Evolutionary conservation across 2,888 invertebrate species (phyloP).

Genomic region (Apotomis turbidana): DNA sequence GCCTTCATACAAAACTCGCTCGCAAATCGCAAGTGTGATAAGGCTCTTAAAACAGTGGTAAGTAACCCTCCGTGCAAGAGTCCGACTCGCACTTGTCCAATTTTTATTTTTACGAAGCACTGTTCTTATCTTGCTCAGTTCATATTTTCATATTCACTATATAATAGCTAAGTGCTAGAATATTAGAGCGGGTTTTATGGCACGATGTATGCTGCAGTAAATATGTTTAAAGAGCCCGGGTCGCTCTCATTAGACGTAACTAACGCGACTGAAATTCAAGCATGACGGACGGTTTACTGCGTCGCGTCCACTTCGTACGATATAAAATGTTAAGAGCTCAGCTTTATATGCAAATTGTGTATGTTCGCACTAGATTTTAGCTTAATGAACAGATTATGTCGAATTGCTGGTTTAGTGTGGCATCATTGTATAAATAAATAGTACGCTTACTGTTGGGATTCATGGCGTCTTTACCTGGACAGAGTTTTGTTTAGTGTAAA

Average conservation of each 20-base stretch:
- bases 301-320: conserved; percentile 32
- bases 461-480: too few species aligned
- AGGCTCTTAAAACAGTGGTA: too few species aligned
- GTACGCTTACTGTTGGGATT: too few species aligned
- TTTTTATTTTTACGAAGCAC: conserved; percentile 1
- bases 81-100: too few species aligned
- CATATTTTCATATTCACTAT: conserved; percentile 1
- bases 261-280: conserved; percentile 38
- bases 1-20: too few species aligned
- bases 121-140: conserved; percentile 1
- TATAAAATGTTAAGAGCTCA: conserved; percentile 24
- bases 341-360: conserved; percentile 37
- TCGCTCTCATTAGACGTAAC: conserved; percentile 44
- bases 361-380: conserved; percentile 33
- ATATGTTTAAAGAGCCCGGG: conserved; percentile 39
- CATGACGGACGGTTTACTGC: conserved; percentile 37
- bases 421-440: not conserved
- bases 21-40: too few species aligned
- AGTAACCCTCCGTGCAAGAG: too few species aligned
- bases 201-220: conserved; percentile 35
- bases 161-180: conserved; percentile 13
- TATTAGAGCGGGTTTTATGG: conserved; percentile 21
- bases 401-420: conserved; percentile 8
- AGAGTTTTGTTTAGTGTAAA: too few species aligned
- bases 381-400: conserved; percentile 15